Evolutionary conservation across 2,888 invertebrate species (phyloP), one percentile per base, ranked within the genome.

Genomic region (Eupithecia pulchellata): DNA sequence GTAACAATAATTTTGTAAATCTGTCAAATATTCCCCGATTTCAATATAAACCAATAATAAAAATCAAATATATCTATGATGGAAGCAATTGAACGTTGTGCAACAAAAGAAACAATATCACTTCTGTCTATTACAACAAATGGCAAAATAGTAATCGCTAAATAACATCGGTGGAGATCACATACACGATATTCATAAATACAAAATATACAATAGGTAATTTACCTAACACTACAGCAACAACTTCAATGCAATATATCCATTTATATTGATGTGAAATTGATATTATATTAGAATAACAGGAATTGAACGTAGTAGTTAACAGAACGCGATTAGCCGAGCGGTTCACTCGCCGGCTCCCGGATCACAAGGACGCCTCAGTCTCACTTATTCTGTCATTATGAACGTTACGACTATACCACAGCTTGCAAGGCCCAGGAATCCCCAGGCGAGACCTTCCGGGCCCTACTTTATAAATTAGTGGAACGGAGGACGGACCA

Each of bases 161-260:
- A 92, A 89, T 91, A 93, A 93, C 91, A 91, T 94, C 94, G 94
- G 94, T 94, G 94, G 94, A 94, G 94, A 94, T 94, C 94, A 94
- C 91, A 93, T 90, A 93, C 91, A 93, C 91, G 88, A 91, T 89
- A 91, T 88, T 91, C 89, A 90, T 93, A 93, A 93, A 93, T 93
- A 93, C 91, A 92, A 92, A 90, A 92, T 93, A 92, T 92, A 94
- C 93, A 93, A 77, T 88, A 90, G 87, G 86, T 89, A 88, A 88
- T 90, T 89, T 87, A 90, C 90, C 89, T 91, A 90, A 90, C 82
- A 84, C 86, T 90, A 89, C 80, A 85, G 85, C 84, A 86, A 87
- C 92, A 91, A 92, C 89, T 92, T 92, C 93, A 91, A 90, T 91
- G 88, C 92, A 93, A 92, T 92, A 93, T 92, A 92, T 73, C 83